Percentiles rank a stretch among this genome's conserved stretches.
Evolutionary conservation across 2,888 invertebrate species (phyloP).

Genomic region (Hartigia nigra): DNA sequence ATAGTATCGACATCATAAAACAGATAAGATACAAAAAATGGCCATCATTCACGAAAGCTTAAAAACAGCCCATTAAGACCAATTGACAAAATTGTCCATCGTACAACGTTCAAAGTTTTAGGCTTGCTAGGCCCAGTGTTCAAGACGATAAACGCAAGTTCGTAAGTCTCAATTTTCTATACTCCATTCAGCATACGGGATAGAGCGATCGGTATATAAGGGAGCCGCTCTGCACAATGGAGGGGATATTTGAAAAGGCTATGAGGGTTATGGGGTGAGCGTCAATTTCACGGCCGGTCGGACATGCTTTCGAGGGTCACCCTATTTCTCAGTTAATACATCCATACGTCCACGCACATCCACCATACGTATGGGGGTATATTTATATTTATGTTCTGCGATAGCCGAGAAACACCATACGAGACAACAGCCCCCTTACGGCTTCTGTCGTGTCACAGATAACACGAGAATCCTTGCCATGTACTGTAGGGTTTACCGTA

Average conservation of each 20-base stretch:
- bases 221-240: neutral
- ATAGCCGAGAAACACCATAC: constrained; percentile 35
- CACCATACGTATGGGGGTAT: constrained; percentile 32
- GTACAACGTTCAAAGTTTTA: too few species aligned
- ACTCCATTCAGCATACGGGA: neutral
- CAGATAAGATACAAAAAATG: neutral
- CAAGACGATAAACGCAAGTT: neutral
- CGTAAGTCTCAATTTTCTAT: neutral
- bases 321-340: constrained; percentile 26
- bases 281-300: constrained; percentile 63
- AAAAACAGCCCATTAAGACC: neutral
- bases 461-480: neutral
- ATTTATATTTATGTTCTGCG: constrained; percentile 62
- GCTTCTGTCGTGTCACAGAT: neutral
- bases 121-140: neutral
- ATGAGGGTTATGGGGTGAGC: constrained; percentile 39
- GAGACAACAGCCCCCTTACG: neutral
- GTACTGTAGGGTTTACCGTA: neutral
- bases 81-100: neutral
- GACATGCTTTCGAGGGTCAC: constrained; percentile 41
- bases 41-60: neutral
- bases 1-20: neutral
- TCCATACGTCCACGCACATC: constrained; percentile 26
- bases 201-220: neutral
- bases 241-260: neutral